Percentiles rank a stretch among this genome's conserved stretches.
Conservation (phyloP, 2,113 vertebrate species). For the Paradisaea rubra region DNA sequence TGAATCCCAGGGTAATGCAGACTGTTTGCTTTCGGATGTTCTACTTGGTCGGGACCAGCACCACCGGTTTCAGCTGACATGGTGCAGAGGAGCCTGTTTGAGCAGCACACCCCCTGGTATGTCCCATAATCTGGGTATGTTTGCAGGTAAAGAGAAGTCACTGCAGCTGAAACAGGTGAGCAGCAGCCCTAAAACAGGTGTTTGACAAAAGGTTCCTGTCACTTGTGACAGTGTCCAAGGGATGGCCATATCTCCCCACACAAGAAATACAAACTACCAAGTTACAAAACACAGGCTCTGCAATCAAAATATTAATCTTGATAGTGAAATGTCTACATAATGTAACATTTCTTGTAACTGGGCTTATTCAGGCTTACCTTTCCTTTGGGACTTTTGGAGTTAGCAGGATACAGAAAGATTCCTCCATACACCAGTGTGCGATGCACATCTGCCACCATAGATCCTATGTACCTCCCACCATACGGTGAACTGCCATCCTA, state of each 20-base stretch:
- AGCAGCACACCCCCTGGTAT: not conserved
- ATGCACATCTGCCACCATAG: slow-evolving; percentile 97
- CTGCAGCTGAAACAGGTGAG: not conserved
- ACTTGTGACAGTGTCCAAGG: fast-evolving
- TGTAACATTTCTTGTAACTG: not conserved
- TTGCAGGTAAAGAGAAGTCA: not conserved
- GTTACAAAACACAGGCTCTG: not conserved
- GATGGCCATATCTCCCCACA: not conserved
- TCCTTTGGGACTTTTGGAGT: slow-evolving; percentile 86
- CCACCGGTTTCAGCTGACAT: not conserved
- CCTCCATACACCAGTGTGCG: slow-evolving; percentile 94
- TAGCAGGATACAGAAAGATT: slow-evolving; percentile 93
- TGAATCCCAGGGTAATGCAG: not conserved
- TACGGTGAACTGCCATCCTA: slow-evolving; percentile 90
- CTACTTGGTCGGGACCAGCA: fast-evolving
- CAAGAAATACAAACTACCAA: not conserved
- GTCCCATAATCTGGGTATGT: not conserved
- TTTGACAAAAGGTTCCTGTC: not conserved
- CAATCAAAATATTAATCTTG: not conserved
- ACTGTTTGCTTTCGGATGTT: not conserved
- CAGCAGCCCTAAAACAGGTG: not conserved
- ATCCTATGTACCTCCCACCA: slow-evolving; percentile 87
- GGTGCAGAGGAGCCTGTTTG: not conserved
- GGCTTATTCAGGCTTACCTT: slow-evolving; percentile 77
- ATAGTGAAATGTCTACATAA: not conserved